These are phyloP conservation scores for Halcyon malimbica DNA, from an alignment of 2,113 vertebrate species.

Conservation along the genomic window DNA sequence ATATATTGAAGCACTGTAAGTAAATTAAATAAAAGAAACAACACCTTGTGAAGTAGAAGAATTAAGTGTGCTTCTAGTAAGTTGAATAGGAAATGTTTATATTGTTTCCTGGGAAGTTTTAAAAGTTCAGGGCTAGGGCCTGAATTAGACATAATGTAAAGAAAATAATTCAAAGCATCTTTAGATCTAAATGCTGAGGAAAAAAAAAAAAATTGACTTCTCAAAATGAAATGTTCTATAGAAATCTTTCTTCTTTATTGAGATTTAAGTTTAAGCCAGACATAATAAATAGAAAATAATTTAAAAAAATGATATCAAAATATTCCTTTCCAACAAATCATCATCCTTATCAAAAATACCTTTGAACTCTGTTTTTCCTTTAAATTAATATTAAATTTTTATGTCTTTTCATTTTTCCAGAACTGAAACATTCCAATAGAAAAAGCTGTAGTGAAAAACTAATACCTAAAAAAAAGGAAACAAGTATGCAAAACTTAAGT, in stretches of 20 bases:
- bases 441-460: neutral
- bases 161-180: neutral
- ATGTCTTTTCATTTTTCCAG: neutral
- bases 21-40: neutral
- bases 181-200: neutral
- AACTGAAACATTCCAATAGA: neutral
- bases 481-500: neutral
- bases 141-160: neutral
- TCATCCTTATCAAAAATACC: neutral
- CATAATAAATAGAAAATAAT: neutral
- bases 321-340: neutral
- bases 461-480: neutral
- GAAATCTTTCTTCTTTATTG: neutral
- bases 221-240: neutral
- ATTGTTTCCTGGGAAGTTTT: neutral
- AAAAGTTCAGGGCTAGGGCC: neutral
- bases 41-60: neutral
- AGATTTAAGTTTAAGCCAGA: neutral
- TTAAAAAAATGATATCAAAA: neutral
- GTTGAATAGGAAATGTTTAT: neutral
- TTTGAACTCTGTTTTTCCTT: neutral
- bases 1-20: neutral
- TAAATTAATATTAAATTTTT: neutral
- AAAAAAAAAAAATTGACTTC: neutral
- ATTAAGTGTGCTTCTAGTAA: neutral